Percentiles rank a stretch among this genome's conserved stretches.
Evolutionary conservation across 2,888 invertebrate genomes (phyloP).

Genomic region (Rotaria sp.): DNA sequence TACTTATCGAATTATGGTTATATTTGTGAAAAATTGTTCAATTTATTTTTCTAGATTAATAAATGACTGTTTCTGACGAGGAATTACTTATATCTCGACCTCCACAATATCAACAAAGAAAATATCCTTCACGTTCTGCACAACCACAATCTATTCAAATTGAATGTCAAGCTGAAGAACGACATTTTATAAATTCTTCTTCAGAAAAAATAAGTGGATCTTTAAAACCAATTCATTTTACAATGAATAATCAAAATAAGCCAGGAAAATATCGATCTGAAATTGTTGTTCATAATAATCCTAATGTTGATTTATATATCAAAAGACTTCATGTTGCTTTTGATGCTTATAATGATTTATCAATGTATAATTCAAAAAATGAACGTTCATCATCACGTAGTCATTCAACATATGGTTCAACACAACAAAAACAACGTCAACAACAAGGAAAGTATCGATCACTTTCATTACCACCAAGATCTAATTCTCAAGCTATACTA

Average conservation of each 20-base stretch:
- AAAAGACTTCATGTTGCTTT: background rate
- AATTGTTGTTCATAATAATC: constrained; percentile 15
- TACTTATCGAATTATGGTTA: too few relatives aligned
- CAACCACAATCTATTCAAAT: background rate
- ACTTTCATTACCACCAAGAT: background rate
- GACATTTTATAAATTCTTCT: background rate
- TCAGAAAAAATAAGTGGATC: background rate
- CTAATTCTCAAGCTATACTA: background rate
- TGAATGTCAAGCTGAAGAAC: constrained; percentile 9
- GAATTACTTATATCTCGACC: background rate
- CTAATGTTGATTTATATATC: background rate
- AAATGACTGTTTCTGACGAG: background rate
- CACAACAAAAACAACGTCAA: background rate
- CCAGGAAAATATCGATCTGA: background rate
- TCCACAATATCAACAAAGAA: background rate
- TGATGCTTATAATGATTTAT: background rate
- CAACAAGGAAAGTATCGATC: background rate
- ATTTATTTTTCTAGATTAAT: background rate
- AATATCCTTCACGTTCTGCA: background rate
- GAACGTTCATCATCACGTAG: background rate
- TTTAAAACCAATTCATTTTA: background rate
- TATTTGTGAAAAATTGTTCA: background rate
- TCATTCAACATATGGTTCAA: background rate
- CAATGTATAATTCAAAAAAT: background rate
- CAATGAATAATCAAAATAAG: background rate